Base-by-base conservation (phyloP, 2,888 invertebrate genomes). In the Drosophila nigritarsus region DNA sequence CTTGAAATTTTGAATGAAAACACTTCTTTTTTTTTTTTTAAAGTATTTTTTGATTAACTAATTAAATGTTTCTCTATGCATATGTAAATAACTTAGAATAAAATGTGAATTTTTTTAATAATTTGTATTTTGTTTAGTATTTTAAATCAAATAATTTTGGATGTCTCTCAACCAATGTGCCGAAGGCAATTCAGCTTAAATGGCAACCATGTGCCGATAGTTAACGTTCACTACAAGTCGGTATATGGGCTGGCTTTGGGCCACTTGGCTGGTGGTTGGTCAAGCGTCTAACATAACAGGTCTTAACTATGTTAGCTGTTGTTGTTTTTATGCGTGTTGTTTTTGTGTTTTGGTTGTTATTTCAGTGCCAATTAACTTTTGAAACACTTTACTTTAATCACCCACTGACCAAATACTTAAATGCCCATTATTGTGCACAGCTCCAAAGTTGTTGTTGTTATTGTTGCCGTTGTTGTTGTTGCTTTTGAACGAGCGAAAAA, bases 351-450 rank as follows among this genome's bases (percentile, higher is more conserved):
- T 45, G 62, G 51, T 30, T 68, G 60, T 36, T 71, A 63, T 77
- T 85, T 68, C 67, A 78, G 54, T 72, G 75, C 73, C 88, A 87
- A 89, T 87, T 87, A 87, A 87, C 79, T 87, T 87, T 82, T 74
- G 76, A 89, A 89, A 87, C 86, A 85, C 83, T 87, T 89, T 76
- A 82, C 65, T 89, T 85, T 89, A 89, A 89, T 81, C 90, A 78
- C 77, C 79, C 58, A 75, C 75, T 77, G 73, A 68, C 76, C 65
- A 69, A 82, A 78, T 78, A 69, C 61, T 59, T 61, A 73, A 73
- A 73, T 76, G 64, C 24, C 69, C 53, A 69, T 68, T 75, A 71
- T 65, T 53, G 54, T 49, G 18, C 58, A 29, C 34, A 20, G 20
- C 27, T 51, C 38, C 32, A 58, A 32, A 32, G 32, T 11, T 24